phyloP scores from a whole-genome alignment of 2,113 vertebrate species.

The Neodon shergylaensis region DNA sequence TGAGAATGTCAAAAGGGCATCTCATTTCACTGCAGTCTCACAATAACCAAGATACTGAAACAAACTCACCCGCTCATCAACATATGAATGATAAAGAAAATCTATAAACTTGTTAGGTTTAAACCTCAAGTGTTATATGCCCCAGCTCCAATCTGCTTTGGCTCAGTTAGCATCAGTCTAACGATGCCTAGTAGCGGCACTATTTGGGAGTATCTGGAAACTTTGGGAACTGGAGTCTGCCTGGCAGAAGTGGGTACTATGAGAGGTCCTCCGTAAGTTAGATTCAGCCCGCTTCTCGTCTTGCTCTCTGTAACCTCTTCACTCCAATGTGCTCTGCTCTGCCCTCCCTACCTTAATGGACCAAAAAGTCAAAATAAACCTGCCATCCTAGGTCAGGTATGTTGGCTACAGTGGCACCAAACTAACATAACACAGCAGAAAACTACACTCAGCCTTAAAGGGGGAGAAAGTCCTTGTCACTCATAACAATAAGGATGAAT shows the following conservation, averaged over 20 bases:
- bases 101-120: not conserved
- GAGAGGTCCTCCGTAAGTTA: not conserved
- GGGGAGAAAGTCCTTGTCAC: not conserved
- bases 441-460: not conserved
- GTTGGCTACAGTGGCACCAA: not conserved
- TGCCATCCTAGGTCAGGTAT: not conserved
- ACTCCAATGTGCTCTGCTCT: not conserved
- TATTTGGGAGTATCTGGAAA: not conserved
- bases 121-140: not conserved
- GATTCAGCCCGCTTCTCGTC: not conserved
- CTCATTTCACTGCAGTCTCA: not conserved
- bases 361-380: not conserved
- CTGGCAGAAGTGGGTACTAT: not conserved
- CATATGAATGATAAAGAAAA: not conserved
- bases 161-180: not conserved
- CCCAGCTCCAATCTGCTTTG: not conserved
- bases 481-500: not conserved
- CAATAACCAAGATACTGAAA: not conserved
- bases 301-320: not conserved
- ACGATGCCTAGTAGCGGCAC: not conserved
- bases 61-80: not conserved
- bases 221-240: not conserved
- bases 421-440: conserved; percentile 17
- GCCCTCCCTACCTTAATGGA: not conserved
- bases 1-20: not conserved